Conservation (phyloP, 1,140 invertebrate species). For the Drosophila ogumai region DNA sequence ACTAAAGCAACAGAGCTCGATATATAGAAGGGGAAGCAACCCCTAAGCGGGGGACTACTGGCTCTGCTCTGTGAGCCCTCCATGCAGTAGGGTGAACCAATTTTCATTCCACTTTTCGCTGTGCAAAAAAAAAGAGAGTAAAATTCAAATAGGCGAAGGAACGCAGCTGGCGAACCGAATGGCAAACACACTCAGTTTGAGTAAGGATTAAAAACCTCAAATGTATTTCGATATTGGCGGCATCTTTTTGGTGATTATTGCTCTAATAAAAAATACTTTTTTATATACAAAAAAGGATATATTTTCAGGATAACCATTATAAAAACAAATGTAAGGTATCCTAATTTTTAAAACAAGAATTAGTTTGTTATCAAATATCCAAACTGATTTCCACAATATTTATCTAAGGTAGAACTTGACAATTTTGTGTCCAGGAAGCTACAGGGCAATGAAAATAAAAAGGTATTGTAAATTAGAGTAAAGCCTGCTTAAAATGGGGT, state of each 20-base stretch:
- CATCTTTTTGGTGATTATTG: background rate
- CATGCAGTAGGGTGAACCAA: constrained; percentile 59
- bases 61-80: background rate
- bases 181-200: constrained; percentile 32
- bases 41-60: constrained; percentile 55
- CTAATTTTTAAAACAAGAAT: background rate
- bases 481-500: constrained; percentile 13
- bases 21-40: constrained; percentile 43
- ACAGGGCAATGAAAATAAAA: constrained; percentile 19
- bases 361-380: background rate
- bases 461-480: constrained; percentile 68
- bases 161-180: constrained; percentile 27
- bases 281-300: background rate
- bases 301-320: too few relatives aligned
- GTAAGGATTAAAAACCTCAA: constrained; percentile 23
- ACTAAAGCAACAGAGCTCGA: constrained; percentile 53
- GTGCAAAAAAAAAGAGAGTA: constrained; percentile 18
- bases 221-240: background rate
- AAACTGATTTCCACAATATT: background rate
- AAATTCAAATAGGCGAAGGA: background rate
- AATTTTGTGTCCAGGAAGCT: background rate
- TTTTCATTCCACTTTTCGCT: constrained; percentile 41
- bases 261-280: background rate
- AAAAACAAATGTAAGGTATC: too few relatives aligned
- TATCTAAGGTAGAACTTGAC: background rate